These are phyloP conservation scores for Neoaliturus tenellus DNA, from an alignment of 2,888 invertebrate species.

Conservation along the genomic window DNA sequence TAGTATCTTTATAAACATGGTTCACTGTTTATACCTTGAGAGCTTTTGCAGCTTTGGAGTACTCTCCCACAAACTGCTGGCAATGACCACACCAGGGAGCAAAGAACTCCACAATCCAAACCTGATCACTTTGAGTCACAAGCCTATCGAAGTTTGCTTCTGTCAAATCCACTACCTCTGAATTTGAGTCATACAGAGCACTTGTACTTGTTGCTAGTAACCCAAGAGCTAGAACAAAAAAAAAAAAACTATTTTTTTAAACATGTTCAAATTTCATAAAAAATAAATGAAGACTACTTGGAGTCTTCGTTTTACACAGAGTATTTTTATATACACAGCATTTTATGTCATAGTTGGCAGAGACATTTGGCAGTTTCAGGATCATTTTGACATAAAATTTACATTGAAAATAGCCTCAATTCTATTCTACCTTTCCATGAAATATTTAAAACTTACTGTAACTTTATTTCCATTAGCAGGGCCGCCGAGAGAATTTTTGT, in stretches of 20 bases:
- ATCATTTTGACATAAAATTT: background rate
- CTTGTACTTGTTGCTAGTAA: background rate
- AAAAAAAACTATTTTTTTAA: background rate
- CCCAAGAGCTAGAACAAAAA: background rate
- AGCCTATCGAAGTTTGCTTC: constrained; percentile 90
- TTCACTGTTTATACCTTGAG: constrained; percentile 89
- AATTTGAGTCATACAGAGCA: constrained; percentile 58
- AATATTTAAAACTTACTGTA: no score
- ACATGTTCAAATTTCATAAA: no score
- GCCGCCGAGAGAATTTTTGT: no score
- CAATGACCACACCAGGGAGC: constrained; percentile 99
- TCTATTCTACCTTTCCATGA: no score
- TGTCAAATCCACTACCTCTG: constrained; percentile 73
- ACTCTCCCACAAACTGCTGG: constrained; percentile 93
- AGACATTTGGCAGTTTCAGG: no score
- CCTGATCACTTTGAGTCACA: constrained; percentile 88
- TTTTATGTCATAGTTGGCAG: no score
- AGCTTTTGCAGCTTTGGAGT: constrained; percentile 94
- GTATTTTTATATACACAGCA: no score
- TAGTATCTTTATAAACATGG: no score
- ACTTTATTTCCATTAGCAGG: no score
- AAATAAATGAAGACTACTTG: no score
- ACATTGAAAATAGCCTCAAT: background rate
- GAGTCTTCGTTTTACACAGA: no score
- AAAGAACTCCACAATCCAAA: constrained; percentile 98